Evolutionary conservation across 2,113 vertebrate genomes (phyloP).

Genomic region (Cynoglossus semilaevis): DNA sequence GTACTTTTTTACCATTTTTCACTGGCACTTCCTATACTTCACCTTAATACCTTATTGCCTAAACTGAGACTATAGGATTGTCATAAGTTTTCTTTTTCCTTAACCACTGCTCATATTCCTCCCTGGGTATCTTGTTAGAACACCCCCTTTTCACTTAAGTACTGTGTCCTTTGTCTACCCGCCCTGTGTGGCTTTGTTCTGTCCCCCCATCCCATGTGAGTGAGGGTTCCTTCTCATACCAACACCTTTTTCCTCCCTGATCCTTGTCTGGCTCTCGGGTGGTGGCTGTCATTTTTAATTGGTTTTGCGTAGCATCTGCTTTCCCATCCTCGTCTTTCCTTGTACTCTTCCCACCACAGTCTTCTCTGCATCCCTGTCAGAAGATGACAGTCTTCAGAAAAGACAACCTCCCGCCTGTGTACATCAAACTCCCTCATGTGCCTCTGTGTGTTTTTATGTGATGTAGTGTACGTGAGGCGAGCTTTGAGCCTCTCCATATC

Average conservation of each 20-base stretch:
- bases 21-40: no score
- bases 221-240: conserved; percentile 34
- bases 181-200: conserved; percentile 25
- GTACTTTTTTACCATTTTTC: no score
- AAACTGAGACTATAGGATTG: no score
- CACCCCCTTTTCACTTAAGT: no score
- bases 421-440: conserved; percentile 35
- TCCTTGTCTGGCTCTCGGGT: conserved; percentile 51
- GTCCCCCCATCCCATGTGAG: conserved; percentile 12
- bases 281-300: conserved; percentile 68
- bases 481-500: conserved; percentile 39
- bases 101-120: conserved; percentile 12
- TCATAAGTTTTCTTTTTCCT: no score
- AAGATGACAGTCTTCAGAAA: conserved; percentile 60
- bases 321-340: conserved; percentile 31
- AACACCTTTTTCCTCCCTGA: conserved; percentile 33
- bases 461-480: conserved; percentile 11
- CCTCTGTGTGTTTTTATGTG: conserved; percentile 26
- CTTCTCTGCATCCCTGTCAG: conserved; percentile 39
- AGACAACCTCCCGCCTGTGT: conserved; percentile 32
- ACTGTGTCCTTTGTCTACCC: conserved; percentile 31
- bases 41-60: no score
- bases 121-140: conserved; percentile 24
- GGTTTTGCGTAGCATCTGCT: conserved; percentile 58
- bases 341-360: conserved; percentile 23